Conservation (phyloP, 1,140 invertebrate genomes). For the Drosophila nigrodunni region DNA sequence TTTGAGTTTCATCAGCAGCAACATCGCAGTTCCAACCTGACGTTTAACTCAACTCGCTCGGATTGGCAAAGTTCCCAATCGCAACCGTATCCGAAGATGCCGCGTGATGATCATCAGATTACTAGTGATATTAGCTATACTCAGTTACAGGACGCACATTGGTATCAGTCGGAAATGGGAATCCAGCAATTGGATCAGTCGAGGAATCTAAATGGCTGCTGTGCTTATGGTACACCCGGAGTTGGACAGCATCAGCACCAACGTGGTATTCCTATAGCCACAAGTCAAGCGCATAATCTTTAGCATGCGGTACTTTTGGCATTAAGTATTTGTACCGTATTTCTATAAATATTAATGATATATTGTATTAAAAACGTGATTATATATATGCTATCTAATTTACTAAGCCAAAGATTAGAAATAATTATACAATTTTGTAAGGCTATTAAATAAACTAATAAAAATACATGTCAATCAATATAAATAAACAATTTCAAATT, state of each 20-base stretch:
- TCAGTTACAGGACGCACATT: slow-evolving; percentile 56
- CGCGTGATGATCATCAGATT: slow-evolving; percentile 41
- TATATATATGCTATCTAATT: slow-evolving; percentile 45
- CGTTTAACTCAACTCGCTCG: slow-evolving; percentile 53
- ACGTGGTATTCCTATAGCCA: slow-evolving; percentile 54
- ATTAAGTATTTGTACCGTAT: slow-evolving; percentile 16
- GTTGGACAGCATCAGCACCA: slow-evolving; percentile 66
- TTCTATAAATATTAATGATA: slow-evolving; percentile 19
- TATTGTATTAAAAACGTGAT: slow-evolving; percentile 73
- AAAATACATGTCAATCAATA: slow-evolving; percentile 18
- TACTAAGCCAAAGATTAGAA: slow-evolving; percentile 71
- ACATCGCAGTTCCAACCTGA: slow-evolving; percentile 38
- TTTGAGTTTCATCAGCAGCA: slow-evolving; percentile 77
- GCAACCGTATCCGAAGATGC: slow-evolving; percentile 56
- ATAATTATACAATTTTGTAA: slow-evolving; percentile 41
- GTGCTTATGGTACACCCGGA: slow-evolving; percentile 55
- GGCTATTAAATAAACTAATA: slow-evolving; percentile 51
- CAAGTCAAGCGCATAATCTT: slow-evolving; percentile 58
- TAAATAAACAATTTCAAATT: slow-evolving; percentile 13
- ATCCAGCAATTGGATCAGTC: slow-evolving; percentile 55
- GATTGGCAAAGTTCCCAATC: slow-evolving; percentile 63
- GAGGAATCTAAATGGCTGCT: slow-evolving; percentile 30
- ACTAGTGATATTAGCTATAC: slow-evolving; percentile 46
- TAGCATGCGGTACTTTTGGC: slow-evolving; percentile 20
- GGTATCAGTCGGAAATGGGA: slow-evolving; percentile 56